Percentiles rank a stretch among this genome's conserved stretches.
Conservation (phyloP, 1,140 invertebrate genomes). For the Anoplolepis gracilipes region DNA sequence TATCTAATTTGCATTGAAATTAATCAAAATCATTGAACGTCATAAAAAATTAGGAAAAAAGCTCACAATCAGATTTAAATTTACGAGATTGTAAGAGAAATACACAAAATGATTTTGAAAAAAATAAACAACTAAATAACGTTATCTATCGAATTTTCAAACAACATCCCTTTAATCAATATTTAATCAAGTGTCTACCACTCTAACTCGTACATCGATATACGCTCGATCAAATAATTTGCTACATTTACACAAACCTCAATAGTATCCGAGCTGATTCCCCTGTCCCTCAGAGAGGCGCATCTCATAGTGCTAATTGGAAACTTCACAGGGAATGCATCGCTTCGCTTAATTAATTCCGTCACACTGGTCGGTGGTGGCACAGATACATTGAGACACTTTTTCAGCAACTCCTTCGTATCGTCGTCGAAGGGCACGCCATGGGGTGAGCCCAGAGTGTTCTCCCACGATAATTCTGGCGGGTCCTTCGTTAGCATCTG, state of each 20-base stretch:
- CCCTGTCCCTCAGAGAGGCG: slow-evolving; percentile 76
- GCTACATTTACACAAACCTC: slow-evolving; percentile 69
- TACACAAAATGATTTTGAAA: background rate
- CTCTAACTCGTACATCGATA: background rate
- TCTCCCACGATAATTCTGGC: slow-evolving; percentile 82
- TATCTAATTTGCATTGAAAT: background rate
- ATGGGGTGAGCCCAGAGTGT: slow-evolving; percentile 76
- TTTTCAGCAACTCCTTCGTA: slow-evolving; percentile 77
- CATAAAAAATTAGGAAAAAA: background rate
- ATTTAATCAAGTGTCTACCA: background rate
- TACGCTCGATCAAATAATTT: background rate
- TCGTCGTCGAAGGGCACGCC: slow-evolving; percentile 81
- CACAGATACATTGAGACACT: slow-evolving; percentile 74
- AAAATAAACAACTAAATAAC: background rate
- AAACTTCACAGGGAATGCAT: slow-evolving; percentile 83
- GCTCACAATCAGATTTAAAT: background rate
- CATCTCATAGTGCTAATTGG: slow-evolving; percentile 81
- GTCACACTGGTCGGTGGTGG: slow-evolving; percentile 75
- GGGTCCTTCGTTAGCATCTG: slow-evolving; percentile 72
- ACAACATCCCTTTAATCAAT: background rate
- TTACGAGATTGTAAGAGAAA: background rate
- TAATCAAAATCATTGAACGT: background rate
- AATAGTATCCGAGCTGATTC: slow-evolving; percentile 74
- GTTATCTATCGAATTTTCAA: background rate
- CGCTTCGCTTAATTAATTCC: slow-evolving; percentile 83